phyloP scores from a whole-genome alignment of 2,888 invertebrate species.

The Drosophila robusta region DNA sequence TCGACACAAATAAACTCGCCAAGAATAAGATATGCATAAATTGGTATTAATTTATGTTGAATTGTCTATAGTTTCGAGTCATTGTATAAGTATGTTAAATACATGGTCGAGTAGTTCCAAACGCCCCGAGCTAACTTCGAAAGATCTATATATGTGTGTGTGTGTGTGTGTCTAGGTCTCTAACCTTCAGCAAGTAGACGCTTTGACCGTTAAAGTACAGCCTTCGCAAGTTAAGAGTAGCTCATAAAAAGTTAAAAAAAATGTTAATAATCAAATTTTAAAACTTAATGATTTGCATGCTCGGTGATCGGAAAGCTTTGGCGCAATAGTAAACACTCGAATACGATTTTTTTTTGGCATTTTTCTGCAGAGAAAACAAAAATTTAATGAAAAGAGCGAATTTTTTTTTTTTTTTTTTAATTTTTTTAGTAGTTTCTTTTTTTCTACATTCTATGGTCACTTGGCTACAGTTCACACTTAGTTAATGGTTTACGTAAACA shows the following conservation, averaged over 20 bases:
- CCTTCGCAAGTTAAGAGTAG: conserved; percentile 45
- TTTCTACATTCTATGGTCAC: conserved; percentile 6
- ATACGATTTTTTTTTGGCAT: conserved; percentile 9
- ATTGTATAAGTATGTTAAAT: conserved; percentile 12
- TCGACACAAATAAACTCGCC: not conserved
- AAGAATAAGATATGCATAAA: conserved; percentile 12
- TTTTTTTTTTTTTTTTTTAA: conserved; percentile 2
- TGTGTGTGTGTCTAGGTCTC: conserved; percentile 27
- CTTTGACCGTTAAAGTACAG: conserved; percentile 55
- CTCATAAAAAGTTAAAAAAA: not conserved
- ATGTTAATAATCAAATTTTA: not conserved
- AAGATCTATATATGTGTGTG: conserved; percentile 16
- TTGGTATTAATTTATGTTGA: conserved; percentile 17
- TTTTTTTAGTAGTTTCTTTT: conserved; percentile 1
- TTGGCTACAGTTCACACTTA: conserved; percentile 19
- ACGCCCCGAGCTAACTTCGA: conserved; percentile 26
- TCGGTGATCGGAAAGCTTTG: conserved; percentile 3
- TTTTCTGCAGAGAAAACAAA: conserved; percentile 1
- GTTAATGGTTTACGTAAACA: conserved; percentile 51
- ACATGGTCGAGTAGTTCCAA: conserved; percentile 23
- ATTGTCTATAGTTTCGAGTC: conserved; percentile 5
- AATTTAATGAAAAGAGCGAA: conserved; percentile 3
- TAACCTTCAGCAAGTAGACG: conserved; percentile 47
- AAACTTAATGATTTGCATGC: conserved; percentile 14
- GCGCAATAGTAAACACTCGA: not conserved